Evolutionary conservation across 2,888 invertebrate species (phyloP).

Genomic region (Rutpela maculata): DNA sequence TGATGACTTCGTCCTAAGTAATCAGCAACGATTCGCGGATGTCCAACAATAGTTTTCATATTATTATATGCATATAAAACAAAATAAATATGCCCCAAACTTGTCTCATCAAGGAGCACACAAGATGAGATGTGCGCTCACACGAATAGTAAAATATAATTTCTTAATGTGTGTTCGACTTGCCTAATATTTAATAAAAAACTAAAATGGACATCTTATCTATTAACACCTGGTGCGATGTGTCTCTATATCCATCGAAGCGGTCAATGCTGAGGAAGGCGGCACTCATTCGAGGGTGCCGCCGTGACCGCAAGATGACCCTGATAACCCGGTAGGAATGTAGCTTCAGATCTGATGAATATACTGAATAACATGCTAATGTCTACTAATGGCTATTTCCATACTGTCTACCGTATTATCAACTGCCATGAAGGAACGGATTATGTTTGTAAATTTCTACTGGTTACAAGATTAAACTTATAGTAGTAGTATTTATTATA

Average conservation of each 20-base stretch:
- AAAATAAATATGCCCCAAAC: no score
- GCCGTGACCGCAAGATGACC: constrained; percentile 66
- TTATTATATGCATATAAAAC: no score
- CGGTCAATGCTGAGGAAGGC: constrained; percentile 49
- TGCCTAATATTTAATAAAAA: not conserved
- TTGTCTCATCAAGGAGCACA: no score
- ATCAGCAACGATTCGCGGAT: no score
- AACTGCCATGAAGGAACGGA: constrained; percentile 50
- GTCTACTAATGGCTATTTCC: constrained; percentile 63
- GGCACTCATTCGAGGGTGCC: constrained; percentile 59
- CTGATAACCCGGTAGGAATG: constrained; percentile 66
- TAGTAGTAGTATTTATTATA: constrained; percentile 2
- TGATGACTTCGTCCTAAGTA: no score
- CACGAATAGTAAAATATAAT: not conserved
- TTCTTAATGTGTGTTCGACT: not conserved
- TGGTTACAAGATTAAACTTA: constrained; percentile 8
- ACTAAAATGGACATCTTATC: constrained; percentile 1
- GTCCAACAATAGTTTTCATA: no score
- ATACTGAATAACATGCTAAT: constrained; percentile 67
- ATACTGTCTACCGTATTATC: constrained; percentile 60
- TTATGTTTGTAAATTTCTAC: constrained; percentile 46
- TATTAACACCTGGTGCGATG: constrained; percentile 46
- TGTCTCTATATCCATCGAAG: constrained; percentile 42
- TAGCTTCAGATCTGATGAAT: constrained; percentile 65
- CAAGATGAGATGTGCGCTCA: no score